Evolutionary conservation across 2,113 vertebrate species (phyloP), one percentile per base, ranked within the genome.

Genomic region (Percopsis transmontana): DNA sequence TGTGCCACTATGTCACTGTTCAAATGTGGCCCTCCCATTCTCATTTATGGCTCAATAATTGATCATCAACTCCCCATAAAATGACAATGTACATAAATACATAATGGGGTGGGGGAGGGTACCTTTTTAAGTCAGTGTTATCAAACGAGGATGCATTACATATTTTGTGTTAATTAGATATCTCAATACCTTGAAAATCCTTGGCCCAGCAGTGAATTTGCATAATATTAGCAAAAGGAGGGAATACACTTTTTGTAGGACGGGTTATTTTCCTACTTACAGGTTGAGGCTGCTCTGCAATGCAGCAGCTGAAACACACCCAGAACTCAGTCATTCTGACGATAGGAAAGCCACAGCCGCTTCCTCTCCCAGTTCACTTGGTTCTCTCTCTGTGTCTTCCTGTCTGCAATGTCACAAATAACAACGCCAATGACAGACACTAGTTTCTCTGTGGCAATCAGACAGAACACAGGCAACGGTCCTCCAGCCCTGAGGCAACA

Each of bases 241-340:
- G 27, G 27, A 33, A 33, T 33, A 33, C 27, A 33, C 5, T 33
- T 33, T 15, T 10, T 27, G 53, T 14, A 27, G 15, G 16, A 16
- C 38, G 21, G 3, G 16, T 15, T 16, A 10, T 62, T 59, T 19
- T 69, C 66, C 66, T 70, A 95, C 95, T 90, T 81, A 97, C 95
- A 58, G 94, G 92, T 42, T 95, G 94, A 12, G 95, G 94, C 85
- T 95, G 94, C 76, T 95, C 95, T 67, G 94, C 94, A 68, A 93
- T 85, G 80, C 91, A 93, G 90, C 92, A 93, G 85, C 91, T 93
- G 80, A 93, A 93, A 79, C 92, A 93, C 80, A 93, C 88, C 92
- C 91, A 93, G 87, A 93, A 92, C 81, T 96, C 95, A 41, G 94
- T 95, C 95, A 97, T 96, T 83, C 38, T 91, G 51, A 80, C 77